Base-by-base conservation (phyloP, 2,888 invertebrate genomes). In the Amblyteles armatorius region DNA sequence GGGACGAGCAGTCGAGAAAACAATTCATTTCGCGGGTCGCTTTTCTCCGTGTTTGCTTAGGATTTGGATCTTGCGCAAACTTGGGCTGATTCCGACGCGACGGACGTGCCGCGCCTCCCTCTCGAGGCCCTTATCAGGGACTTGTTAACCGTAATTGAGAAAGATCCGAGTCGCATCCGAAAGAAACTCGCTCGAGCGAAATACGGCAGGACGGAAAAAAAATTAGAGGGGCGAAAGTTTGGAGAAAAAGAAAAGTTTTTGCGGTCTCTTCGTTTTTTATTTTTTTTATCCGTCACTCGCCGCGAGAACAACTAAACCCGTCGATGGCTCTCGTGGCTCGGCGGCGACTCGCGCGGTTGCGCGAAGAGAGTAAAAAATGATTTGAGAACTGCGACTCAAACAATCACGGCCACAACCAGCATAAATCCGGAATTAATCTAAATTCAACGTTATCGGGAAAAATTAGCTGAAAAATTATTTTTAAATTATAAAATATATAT, bases 131-230 rank as follows among this genome's bases (percentile, higher is more conserved):
- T 60, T 60, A 33, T 60, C 60, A 1, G 5, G 13, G 60, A 33
- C 60, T 60, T 60, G 60, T 33, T 29, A 60, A 33, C 60, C 29
- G 16, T 60, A 60, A 60, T 60, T 60, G 60, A 60, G 60, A 60
- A 2, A n/a, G 60, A 60, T 33, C 26, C 26, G 33, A 1, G n/a
- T 52, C 16, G 69, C 26, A 50, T 33, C 16, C 6, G 22, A 29
- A 72, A 79, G 11, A 60, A 71, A 65, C n/a, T 4, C 55, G 44
- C 55, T 52, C 55, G 9, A 44, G 33, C 71, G 44, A 69, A 69
- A 29, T 36, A 33, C 19, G 11, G 36, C 19, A 11, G 22, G 16
- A 13, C 33, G 11, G 50, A 36, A 4, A 11, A 50, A 60, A 71
- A 11, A 6, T 50, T 11, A 26, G 26, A 60, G 60, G 1, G 29